Evolutionary conservation across 1,140 invertebrate species (phyloP).

Genomic region (Tyrophagus putrescentiae): DNA sequence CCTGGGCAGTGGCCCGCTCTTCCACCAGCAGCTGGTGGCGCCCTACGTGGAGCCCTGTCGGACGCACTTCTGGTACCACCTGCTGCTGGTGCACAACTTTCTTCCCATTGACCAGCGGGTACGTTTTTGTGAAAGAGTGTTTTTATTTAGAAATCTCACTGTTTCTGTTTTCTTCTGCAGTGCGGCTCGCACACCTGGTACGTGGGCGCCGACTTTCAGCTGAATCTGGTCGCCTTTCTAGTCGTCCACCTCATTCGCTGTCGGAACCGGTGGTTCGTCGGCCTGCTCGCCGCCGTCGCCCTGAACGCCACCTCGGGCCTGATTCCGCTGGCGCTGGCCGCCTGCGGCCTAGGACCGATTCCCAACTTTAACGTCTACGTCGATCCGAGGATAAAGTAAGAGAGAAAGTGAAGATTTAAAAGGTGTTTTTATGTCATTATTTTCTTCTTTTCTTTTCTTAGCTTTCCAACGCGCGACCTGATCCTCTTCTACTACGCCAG

Average conservation of each 20-base stretch:
- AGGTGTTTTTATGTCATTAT: background rate
- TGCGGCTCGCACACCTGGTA: conserved; percentile 24
- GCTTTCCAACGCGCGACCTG: background rate
- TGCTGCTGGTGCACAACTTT: conserved; percentile 14
- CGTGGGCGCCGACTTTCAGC: conserved; percentile 23
- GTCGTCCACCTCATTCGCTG: conserved; percentile 7
- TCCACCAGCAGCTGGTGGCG: conserved; percentile 22
- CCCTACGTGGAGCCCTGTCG: conserved; percentile 21
- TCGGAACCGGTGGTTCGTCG: background rate
- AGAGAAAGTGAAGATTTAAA: background rate
- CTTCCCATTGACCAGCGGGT: background rate
- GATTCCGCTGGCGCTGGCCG: background rate
- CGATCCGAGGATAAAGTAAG: background rate
- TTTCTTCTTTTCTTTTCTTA: background rate
- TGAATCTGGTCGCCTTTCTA: conserved; percentile 17
- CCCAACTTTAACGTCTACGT: background rate
- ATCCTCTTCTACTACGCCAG: conserved; percentile 5
- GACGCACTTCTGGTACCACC: conserved; percentile 21
- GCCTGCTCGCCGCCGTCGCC: background rate
- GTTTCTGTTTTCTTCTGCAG: too few relatives aligned
- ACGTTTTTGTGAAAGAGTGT: too few relatives aligned
- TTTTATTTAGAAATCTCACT: too few relatives aligned
- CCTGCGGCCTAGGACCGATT: background rate
- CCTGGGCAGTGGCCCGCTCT: conserved; percentile 22
- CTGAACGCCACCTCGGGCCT: background rate